Percentiles rank a stretch among this genome's conserved stretches.
These are phyloP conservation scores for Trachelipus rathkii DNA, from an alignment of 1,140 invertebrate genomes.

Conservation along the genomic window DNA sequence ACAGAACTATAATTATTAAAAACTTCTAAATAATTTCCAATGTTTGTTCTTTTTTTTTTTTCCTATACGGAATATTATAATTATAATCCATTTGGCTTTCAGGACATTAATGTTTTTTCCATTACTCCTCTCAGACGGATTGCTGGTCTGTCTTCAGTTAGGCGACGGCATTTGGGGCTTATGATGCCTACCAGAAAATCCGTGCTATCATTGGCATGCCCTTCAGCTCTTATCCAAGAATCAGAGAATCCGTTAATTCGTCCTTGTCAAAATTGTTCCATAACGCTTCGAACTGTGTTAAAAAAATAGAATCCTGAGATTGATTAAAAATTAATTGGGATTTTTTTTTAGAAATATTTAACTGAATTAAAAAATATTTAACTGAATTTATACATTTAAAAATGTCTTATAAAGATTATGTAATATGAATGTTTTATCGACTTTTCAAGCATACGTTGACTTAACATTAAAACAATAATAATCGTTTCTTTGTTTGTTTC, in stretches of 20 bases:
- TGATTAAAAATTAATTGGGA: too few relatives aligned
- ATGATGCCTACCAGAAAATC: constrained; percentile 96
- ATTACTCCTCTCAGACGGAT: constrained; percentile 61
- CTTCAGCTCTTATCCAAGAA: constrained; percentile 53
- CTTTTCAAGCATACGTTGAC: too few relatives aligned
- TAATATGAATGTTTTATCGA: too few relatives aligned
- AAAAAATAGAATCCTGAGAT: not conserved
- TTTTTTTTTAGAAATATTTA: too few relatives aligned
- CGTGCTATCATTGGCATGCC: constrained; percentile 77
- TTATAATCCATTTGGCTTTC: not conserved
- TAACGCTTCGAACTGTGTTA: constrained; percentile 60
- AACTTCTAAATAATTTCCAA: not conserved
- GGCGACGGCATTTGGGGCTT: constrained; percentile 90
- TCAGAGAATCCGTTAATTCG: constrained; percentile 44
- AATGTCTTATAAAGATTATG: too few relatives aligned
- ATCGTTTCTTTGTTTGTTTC: too few relatives aligned
- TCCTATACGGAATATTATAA: not conserved
- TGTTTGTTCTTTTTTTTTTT: not conserved
- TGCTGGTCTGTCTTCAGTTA: constrained; percentile 78
- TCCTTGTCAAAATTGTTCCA: constrained; percentile 59
- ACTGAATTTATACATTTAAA: too few relatives aligned
- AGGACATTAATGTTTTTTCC: not conserved
- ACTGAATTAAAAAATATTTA: too few relatives aligned
- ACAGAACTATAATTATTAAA: too few relatives aligned
- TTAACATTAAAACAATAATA: too few relatives aligned